Percentiles rank a stretch among this genome's conserved stretches.
phyloP scores from a whole-genome alignment of 2,888 invertebrate species.

The Rosalia funebris region DNA sequence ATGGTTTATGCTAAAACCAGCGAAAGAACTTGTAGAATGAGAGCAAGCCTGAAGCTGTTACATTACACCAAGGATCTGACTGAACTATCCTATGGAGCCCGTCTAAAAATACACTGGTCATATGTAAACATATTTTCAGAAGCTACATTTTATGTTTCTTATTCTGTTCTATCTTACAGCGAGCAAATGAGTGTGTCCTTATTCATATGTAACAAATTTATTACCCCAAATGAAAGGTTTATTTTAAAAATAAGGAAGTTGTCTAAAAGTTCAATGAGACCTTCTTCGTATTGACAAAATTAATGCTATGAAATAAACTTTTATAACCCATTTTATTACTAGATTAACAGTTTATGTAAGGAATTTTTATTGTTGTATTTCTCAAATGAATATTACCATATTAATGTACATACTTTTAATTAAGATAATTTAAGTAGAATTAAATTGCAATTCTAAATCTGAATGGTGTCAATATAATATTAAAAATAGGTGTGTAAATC shows the following conservation, averaged over 20 bases:
- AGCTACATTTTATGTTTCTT: constrained; percentile 11
- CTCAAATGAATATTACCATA: no score
- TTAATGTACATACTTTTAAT: no score
- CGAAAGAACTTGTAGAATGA: constrained; percentile 10
- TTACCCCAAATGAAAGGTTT: constrained; percentile 8
- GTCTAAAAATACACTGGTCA: constrained; percentile 29
- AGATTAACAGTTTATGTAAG: no score
- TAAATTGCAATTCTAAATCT: no score
- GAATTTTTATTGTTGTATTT: no score
- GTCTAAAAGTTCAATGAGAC: constrained; percentile 11
- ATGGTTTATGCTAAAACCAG: constrained; percentile 2
- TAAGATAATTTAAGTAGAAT: no score
- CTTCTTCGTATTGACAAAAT: no score
- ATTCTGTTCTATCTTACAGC: constrained; percentile 12
- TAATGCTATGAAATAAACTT: no score
- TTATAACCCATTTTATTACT: no score
- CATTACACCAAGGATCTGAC: constrained; percentile 19
- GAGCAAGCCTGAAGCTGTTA: constrained; percentile 12
- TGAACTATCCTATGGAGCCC: constrained; percentile 18
- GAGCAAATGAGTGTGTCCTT: constrained; percentile 8
- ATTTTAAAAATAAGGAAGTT: constrained; percentile 18
- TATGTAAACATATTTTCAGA: constrained; percentile 25
- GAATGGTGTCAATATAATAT: no score
- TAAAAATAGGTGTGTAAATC: no score
- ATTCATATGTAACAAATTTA: constrained; percentile 8